Percentiles rank a stretch among this genome's conserved stretches.
Conservation (phyloP, 2,888 invertebrate species). For the Lysandra coridon region DNA sequence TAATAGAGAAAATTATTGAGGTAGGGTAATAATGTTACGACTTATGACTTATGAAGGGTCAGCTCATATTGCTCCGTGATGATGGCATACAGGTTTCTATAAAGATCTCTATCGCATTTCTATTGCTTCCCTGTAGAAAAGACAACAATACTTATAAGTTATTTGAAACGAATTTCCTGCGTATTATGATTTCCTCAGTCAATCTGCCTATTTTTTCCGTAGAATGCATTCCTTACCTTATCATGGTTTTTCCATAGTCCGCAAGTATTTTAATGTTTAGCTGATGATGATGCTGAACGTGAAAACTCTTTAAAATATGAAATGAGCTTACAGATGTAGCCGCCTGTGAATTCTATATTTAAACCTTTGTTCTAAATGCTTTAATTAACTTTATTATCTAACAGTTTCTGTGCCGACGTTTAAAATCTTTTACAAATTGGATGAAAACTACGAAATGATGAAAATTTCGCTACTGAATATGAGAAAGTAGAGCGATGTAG, state of each 20-base stretch:
- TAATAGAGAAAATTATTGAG: not conserved
- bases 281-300: not conserved
- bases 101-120: too few species aligned
- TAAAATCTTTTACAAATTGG: not conserved
- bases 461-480: not conserved
- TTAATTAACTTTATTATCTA: conserved; percentile 14
- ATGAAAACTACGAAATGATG: too few species aligned
- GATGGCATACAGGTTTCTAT: too few species aligned
- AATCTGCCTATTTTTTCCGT: too few species aligned
- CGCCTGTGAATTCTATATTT: not conserved
- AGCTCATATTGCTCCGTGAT: not conserved
- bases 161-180: too few species aligned
- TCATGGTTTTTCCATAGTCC: too few species aligned
- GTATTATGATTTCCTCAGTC: too few species aligned
- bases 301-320: not conserved
- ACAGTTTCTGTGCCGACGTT: not conserved
- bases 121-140: too few species aligned
- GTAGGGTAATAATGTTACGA: too few species aligned
- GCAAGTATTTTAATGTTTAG: too few species aligned
- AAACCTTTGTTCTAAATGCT: conserved; percentile 1
- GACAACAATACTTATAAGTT: too few species aligned
- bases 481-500: not conserved
- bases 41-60: not conserved
- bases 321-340: conserved; percentile 1
- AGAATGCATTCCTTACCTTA: too few species aligned